Evolutionary conservation across 2,113 vertebrate genomes (phyloP), one percentile per base, ranked within the genome.

Genomic region (Helogale parvula): DNA sequence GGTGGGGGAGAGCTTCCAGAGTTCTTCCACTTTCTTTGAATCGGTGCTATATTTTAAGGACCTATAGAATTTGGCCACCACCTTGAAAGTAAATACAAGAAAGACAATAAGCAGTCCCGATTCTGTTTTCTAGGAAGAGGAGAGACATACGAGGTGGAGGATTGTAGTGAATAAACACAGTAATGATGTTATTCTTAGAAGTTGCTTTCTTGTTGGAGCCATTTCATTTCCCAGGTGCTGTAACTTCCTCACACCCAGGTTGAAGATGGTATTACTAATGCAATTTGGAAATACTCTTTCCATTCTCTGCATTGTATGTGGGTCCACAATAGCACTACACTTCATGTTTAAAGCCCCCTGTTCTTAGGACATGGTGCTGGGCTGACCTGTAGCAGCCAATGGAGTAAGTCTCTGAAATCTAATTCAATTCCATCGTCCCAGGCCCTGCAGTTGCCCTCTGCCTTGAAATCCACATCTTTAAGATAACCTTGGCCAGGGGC

Each of bases 251-350:
- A 29, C 1, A 66, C 2, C 29, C 35, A 41, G 63, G 27, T 50
- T 45, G 31, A 77, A 82, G 21, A 57, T 35, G 52, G 57, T 21
- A 19, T 25, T 5, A n/a, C n/a, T 19, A 38, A 52, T 35, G 31
- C 2, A 23, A 57, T 81, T 47, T 45, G 63, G 13, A 65, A 29
- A 16, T 8, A 14, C 3, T 45, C 14, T 9, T n/a, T 17, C 50
- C 16, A 2, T 38, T n/a, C 47, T 81, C 19, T 17, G 15, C 0
- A 16, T 8, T 8, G 5, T 6, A 1, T 27, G 29, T 74, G 7
- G 33, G 2, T 1, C 12, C 45, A 31, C 21, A 8, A 33, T 1
- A 17, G 2, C 0, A 5, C 7, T 17, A 3, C 3, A 14, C 10
- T n/a, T 94, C 2, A 16, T 45, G 60, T 68, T 88, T 68, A 87